These are phyloP conservation scores for Sipunculus nudus DNA, from an alignment of 2,888 invertebrate species.

Conservation along the genomic window DNA sequence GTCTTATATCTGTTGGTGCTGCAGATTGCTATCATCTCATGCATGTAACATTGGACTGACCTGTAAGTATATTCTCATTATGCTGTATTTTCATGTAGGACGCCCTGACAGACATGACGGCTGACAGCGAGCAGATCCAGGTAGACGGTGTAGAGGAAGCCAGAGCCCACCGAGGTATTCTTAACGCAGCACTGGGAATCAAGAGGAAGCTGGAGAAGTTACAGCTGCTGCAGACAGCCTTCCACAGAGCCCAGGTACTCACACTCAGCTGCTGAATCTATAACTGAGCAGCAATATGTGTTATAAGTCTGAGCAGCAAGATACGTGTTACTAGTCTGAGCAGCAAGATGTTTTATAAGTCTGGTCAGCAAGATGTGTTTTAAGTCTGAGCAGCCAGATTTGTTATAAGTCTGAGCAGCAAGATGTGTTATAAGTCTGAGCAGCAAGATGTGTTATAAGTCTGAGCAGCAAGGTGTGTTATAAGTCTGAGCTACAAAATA, in stretches of 20 bases:
- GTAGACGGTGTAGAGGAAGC: conserved; percentile 73
- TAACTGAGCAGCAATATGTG: too few species aligned
- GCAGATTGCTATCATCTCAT: neutral
- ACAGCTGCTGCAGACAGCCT: conserved; percentile 55
- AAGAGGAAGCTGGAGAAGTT: conserved; percentile 69
- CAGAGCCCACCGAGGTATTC: conserved; percentile 86
- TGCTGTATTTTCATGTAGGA: conserved; percentile 77
- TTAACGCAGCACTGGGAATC: conserved; percentile 82
- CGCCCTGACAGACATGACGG: conserved; percentile 81
- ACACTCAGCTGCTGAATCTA: neutral
- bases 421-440: too few species aligned
- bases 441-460: too few species aligned
- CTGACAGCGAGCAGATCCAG: conserved; percentile 69
- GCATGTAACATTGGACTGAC: neutral
- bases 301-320: too few species aligned
- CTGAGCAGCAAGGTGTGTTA: too few species aligned
- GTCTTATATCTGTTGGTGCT: neutral
- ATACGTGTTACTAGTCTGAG: too few species aligned
- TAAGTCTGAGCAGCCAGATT: too few species aligned
- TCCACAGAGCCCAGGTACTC: conserved; percentile 47
- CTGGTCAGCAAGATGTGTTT: too few species aligned
- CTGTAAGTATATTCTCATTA: neutral
- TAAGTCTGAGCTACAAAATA: too few species aligned
- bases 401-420: too few species aligned
- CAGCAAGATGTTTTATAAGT: too few species aligned